Conservation (phyloP, 2,113 vertebrate genomes). For the Cryptomyrus ogoouensis region DNA sequence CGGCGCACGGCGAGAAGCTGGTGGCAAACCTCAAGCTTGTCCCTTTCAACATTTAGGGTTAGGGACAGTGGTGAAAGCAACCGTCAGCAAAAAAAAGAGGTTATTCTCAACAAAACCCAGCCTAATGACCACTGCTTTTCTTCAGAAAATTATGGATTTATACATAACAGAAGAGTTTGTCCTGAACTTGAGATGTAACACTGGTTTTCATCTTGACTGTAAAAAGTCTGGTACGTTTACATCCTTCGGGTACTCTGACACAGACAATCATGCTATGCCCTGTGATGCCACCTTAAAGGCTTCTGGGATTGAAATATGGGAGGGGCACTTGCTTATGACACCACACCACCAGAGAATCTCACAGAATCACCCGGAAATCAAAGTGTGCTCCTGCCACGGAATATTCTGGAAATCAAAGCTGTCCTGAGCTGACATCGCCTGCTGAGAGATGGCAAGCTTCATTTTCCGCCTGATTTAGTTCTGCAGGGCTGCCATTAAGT, state of each 20-base stretch:
- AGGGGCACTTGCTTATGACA: background rate
- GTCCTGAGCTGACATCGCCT: background rate
- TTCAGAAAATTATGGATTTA: background rate
- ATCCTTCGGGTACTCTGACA: background rate
- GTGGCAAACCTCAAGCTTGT: background rate
- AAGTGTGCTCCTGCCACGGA: background rate
- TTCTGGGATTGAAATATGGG: background rate
- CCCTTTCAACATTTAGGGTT: background rate
- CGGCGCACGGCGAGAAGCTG: background rate
- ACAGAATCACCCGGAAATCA: background rate
- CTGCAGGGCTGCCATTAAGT: background rate
- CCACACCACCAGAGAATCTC: background rate
- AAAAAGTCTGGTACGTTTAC: background rate
- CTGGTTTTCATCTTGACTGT: background rate
- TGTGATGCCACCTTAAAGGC: background rate
- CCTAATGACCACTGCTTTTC: background rate
- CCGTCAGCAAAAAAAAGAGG: background rate
- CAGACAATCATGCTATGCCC: background rate
- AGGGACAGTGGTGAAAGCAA: background rate
- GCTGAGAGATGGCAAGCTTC: background rate
- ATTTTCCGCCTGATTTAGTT: background rate
- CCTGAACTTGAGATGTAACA: background rate
- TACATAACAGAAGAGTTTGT: background rate
- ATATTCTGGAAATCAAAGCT: background rate
- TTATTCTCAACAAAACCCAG: background rate